Base-by-base conservation (phyloP, 2,888 invertebrate species). In the Notocelia uddmanniana region DNA sequence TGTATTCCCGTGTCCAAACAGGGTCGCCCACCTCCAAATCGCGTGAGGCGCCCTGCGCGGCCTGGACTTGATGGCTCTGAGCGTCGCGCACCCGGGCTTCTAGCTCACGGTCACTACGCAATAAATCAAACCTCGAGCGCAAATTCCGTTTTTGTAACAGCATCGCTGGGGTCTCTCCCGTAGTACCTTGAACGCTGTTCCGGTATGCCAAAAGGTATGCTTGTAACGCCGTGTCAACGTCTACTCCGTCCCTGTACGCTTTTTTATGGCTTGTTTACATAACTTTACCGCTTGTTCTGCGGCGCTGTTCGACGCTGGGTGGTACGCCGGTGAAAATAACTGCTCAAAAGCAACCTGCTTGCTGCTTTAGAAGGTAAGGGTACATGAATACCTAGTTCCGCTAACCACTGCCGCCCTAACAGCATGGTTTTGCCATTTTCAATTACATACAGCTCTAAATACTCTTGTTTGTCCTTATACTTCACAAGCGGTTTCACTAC, bases 381-480 rank as follows among this genome's bases (percentile, higher is more conserved):
- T n/a, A 67, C 23, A 18, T 67, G 55, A 2, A 67, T 57, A 3
- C 21, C 13, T 26, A 67, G 26, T 2, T 45, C 68, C n/a, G n/a
- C 3, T 19, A 68, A 18, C 68, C 68, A 68, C 21, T 68, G 68
- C n/a, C 68, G 21, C 10, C 68, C 68, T 37, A 68, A 34, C 1
- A 68, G 52, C 1, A 23, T 10, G 1, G 59, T 68, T 60, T 60
- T 68, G 3, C 59, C 68, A 3, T 60, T 10, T 15, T 52, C 19
- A 11, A 71, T 59, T 2, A 74, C 71, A 55, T 71, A 74, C 48
- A 74, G 50, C n/a, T 71, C 68, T 57, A 74, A 68, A 21, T 57
- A 8, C 34, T 59, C 64, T 9, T 37, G 5, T n/a, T 13, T 26
- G 31, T 58, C 15, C 18, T 69, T 37, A 31, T 73, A 73, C 31